These are phyloP conservation scores for Trematomus loennbergii DNA, from an alignment of 2,113 vertebrate genomes.

Conservation along the genomic window DNA sequence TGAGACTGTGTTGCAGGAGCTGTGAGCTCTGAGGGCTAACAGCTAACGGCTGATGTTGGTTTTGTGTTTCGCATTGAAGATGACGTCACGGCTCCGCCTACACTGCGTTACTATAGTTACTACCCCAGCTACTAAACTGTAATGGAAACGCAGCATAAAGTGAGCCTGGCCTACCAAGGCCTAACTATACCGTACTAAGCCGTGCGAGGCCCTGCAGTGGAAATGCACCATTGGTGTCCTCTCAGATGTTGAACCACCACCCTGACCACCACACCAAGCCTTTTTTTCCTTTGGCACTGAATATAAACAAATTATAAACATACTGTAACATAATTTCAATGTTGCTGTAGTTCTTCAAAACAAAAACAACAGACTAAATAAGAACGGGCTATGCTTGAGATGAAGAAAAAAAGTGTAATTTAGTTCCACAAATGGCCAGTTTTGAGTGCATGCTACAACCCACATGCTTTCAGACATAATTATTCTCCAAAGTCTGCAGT, in stretches of 20 bases:
- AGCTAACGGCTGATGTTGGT: no score
- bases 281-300: not conserved
- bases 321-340: not conserved
- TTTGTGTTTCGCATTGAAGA: no score
- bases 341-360: not conserved
- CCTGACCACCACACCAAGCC: not conserved
- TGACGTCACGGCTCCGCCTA: no score
- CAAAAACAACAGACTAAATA: conserved; percentile 12
- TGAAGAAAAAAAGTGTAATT: conserved; percentile 35
- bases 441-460: conserved; percentile 13
- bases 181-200: no score
- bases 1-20: no score
- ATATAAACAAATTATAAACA: conserved; percentile 26
- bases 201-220: no score
- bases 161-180: no score
- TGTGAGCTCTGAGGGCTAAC: no score
- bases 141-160: no score
- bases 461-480: conserved; percentile 51
- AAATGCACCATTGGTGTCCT: no score
- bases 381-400: conserved; percentile 12
- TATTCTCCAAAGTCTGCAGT: conserved; percentile 47
- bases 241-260: not conserved
- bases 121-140: no score
- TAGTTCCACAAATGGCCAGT: conserved; percentile 17
- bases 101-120: no score